Percentiles rank a stretch among this genome's conserved stretches.
These are phyloP conservation scores for Melopsittacus undulatus DNA, from an alignment of 2,797 vertebrate species.

Conservation along the genomic window DNA sequence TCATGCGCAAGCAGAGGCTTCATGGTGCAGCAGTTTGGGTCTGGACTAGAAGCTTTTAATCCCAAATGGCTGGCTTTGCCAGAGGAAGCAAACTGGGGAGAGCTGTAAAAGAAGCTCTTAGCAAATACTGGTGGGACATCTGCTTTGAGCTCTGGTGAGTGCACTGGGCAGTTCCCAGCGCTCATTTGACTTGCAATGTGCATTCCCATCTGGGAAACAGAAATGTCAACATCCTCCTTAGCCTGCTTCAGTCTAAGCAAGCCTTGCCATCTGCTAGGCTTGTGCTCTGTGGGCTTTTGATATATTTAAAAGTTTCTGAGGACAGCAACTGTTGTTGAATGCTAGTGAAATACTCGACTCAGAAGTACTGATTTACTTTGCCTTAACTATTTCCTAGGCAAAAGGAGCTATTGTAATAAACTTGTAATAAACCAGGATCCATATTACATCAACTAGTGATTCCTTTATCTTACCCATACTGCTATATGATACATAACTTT, in stretches of 20 bases:
- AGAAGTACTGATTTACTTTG: neutral
- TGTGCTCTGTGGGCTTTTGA: neutral
- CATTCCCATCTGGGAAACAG: neutral
- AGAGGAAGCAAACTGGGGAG: neutral
- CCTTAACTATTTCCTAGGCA: neutral
- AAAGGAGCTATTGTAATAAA: neutral
- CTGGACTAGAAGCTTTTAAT: neutral
- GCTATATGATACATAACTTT: neutral
- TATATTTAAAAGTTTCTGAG: neutral
- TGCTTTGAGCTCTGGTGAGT: neutral
- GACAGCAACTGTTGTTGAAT: neutral
- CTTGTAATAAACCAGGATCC: neutral
- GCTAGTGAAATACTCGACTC: neutral
- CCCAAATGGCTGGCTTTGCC: neutral
- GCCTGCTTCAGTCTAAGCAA: neutral
- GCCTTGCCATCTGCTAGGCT: neutral
- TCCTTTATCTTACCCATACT: neutral
- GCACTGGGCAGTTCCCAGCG: neutral
- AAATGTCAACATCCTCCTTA: neutral
- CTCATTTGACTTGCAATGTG: neutral
- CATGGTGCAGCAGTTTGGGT: neutral
- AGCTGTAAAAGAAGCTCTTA: neutral
- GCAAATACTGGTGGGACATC: neutral
- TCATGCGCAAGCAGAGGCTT: fast-evolving
- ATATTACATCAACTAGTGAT: neutral